Percentiles rank a stretch among this genome's conserved stretches.
Evolutionary conservation across 2,888 invertebrate species (phyloP).

Genomic region (Adineta ricciae): DNA sequence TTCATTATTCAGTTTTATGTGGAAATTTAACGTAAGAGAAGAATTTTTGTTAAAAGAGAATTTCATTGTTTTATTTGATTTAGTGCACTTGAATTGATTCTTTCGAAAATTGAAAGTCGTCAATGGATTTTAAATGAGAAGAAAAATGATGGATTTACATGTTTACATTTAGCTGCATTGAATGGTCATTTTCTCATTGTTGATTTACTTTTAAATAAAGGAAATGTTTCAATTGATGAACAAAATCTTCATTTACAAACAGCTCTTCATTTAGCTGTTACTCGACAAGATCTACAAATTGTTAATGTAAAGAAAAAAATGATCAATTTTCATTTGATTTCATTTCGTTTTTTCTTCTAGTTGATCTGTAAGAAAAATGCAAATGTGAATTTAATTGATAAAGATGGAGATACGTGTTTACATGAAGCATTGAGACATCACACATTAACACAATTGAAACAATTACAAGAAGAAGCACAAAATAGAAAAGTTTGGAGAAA

Average conservation of each 20-base stretch:
- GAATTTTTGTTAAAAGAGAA: not conserved
- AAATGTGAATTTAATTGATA: constrained; percentile 56
- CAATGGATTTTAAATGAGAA: constrained; percentile 92
- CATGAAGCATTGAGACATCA: constrained; percentile 89
- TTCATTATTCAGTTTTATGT: constrained; percentile 87
- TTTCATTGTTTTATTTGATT: too few relatives aligned
- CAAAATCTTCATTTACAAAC: constrained; percentile 85
- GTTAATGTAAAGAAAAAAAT: not conserved
- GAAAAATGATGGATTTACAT: constrained; percentile 89
- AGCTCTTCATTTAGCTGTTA: constrained; percentile 36
- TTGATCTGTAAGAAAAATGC: not conserved
- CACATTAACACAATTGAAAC: constrained; percentile 83
- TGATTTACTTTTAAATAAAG: constrained; percentile 59
- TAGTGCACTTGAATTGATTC: not conserved
- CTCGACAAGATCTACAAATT: not conserved
- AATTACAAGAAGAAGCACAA: constrained; percentile 74
- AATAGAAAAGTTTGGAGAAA: constrained; percentile 38
- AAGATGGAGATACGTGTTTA: constrained; percentile 78
- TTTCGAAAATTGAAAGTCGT: not conserved
- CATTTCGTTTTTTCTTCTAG: not conserved
- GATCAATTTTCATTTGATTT: not conserved
- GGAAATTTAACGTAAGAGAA: constrained; percentile 79
- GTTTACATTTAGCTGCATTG: constrained; percentile 82
- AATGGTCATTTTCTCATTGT: constrained; percentile 95
- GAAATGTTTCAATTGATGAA: constrained; percentile 58